These are phyloP conservation scores for Hydroisotoma schaefferi DNA, from an alignment of 2,888 invertebrate species.

Conservation along the genomic window DNA sequence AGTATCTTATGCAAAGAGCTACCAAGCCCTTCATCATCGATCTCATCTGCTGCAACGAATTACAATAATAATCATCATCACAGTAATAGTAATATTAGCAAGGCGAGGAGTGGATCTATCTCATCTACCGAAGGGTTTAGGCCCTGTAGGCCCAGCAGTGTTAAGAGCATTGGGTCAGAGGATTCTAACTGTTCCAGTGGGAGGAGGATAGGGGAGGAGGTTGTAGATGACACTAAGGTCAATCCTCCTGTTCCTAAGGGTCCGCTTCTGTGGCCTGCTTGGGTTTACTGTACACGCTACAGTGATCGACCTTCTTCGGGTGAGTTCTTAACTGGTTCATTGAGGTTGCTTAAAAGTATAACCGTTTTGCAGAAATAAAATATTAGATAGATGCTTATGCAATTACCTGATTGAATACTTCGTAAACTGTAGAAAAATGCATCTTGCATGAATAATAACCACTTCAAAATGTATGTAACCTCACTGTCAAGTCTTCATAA, in stretches of 20 bases:
- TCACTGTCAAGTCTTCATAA: too few species aligned
- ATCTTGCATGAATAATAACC: too few species aligned
- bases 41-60: not conserved
- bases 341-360: not conserved
- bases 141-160: constrained; percentile 44
- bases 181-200: constrained; percentile 46
- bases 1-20: not conserved
- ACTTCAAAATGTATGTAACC: too few species aligned
- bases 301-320: constrained; percentile 60
- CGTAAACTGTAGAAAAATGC: too few species aligned
- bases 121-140: constrained; percentile 19
- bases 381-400: too few species aligned
- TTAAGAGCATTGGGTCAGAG: constrained; percentile 46
- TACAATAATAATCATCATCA: not conserved
- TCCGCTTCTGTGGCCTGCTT: constrained; percentile 64
- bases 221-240: constrained; percentile 39
- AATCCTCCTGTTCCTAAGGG: constrained; percentile 41
- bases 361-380: too few species aligned
- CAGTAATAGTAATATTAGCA: not conserved
- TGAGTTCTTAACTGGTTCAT: constrained; percentile 46
- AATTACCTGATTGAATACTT: too few species aligned
- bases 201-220: constrained; percentile 12
- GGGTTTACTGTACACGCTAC: constrained; percentile 61
- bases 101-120: constrained; percentile 13
- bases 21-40: constrained; percentile 1